Base-by-base conservation (phyloP, 2,113 vertebrate species). In the Phodopus roborovskii region DNA sequence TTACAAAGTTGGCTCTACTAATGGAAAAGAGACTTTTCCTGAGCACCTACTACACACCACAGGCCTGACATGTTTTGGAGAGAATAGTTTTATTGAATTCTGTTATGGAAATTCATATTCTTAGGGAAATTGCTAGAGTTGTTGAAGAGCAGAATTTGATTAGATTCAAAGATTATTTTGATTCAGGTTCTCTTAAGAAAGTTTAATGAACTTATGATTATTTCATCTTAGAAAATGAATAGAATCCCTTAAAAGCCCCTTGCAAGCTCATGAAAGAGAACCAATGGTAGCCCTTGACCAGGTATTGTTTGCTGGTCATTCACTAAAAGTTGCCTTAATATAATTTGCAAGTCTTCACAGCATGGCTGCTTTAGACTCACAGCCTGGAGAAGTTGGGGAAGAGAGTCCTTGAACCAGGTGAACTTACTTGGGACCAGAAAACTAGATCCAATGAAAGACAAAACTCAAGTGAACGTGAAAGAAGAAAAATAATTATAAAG, bases 371-470 rank as follows among this genome's bases (percentile, higher is more conserved):
- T 92, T 84, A 89, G 39, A 56, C 24, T 75, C 88, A 79, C 68
- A 88, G n/a, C 74, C 83, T 20, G 79, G 62, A 75, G 39, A 88
- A 88, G 28, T 4, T 84, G 1, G 36, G 7, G 88, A 28, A 48
- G 56, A 86, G 82, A 64, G 26, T 83, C 45, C 89, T 85, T 68
- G 60, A 88, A 84, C 30, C 79, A 28, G 7, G 45, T 36, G 86
- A 68, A 45, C 19, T 89, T 77, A 70, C 88, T 50, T 94, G 60
- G 81, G 93, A 56, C 45, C 82, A 30, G 70, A 94, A 96, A 87
- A 92, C 36, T 73, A 93, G 84, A 73, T 33, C 73, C n/a, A 58
- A 60, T 92, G 56, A 45, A 92, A 91, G 58, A 71, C 48, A 30
- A 96, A 22, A 56, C 85, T 87, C 70, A 94, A 75, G 79, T 56